Evolutionary conservation across 2,797 vertebrate genomes (phyloP), one percentile per base, ranked within the genome.

Genomic region (Epinephelus malabaricus): DNA sequence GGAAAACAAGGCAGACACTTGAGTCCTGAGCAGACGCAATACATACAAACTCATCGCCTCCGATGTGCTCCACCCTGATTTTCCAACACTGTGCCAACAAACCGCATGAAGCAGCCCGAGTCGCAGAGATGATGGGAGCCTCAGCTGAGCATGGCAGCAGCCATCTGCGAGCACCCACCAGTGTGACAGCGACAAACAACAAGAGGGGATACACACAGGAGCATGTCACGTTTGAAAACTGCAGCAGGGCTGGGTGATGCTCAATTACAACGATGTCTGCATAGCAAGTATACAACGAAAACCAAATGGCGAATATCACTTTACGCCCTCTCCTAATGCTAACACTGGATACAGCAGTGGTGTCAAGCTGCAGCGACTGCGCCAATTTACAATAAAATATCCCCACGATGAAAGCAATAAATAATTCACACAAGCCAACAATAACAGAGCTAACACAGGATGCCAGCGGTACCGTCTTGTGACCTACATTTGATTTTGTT

Each of bases 61-160:
- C 51, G 10, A 68, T 27, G 86, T 79, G 91, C 92, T 94, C 91
- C 92, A 94, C 92, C 93, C 93, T 83, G 81, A 84, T 90, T 88
- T 85, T 75, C 71, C 47, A 79, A 69, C 56, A 47, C 51, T 5
- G 73, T 61, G 79, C 82, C 77, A 88, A 83, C 76, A 78, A 76
- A 62, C 78, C 75, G 59, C 85, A 86, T 76, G 75, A 88, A 81
- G 63, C 66, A 34, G 34, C 34, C 34, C 7, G 27, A 69, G 46
- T 21, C 45, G 64, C 12, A 76, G 64, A 79, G 46, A 71, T 25
- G 75, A 80, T 30, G 69, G 18, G 70, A 43, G 81, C 30, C 38
- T 73, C 74, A 84, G 67, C 77, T 49, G 79, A 83, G 78, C 65
- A 11, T 45, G 72, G 45, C 60, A 77, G 49, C 70, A 72, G 54